Evolutionary conservation across 1,140 invertebrate genomes (phyloP).

Genomic region (Musca domestica): DNA sequence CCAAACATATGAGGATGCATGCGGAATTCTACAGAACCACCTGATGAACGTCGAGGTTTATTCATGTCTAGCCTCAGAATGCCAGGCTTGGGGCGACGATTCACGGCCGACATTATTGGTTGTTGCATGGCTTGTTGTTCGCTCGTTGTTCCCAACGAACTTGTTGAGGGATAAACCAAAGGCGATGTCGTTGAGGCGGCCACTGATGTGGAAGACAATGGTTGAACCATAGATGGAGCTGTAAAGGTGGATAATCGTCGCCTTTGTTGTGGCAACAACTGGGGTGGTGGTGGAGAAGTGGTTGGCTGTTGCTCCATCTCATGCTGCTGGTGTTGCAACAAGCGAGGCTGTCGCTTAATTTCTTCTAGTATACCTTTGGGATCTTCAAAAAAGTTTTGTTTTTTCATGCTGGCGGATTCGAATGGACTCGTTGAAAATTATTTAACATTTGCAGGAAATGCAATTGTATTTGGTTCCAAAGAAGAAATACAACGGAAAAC

Average conservation of each 20-base stretch:
- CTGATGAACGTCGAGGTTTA: constrained; percentile 56
- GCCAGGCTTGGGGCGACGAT: constrained; percentile 45
- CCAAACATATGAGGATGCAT: constrained; percentile 24
- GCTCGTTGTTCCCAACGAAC: neutral
- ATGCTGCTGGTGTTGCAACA: constrained; percentile 6
- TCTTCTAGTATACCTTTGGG: constrained; percentile 5
- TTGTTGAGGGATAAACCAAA: neutral
- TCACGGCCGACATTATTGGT: neutral
- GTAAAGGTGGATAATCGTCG: neutral
- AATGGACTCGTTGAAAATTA: too few species aligned
- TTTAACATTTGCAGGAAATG: neutral
- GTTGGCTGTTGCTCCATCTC: constrained; percentile 28
- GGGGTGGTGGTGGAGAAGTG: neutral
- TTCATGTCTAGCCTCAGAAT: constrained; percentile 55
- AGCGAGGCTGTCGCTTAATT: constrained; percentile 5
- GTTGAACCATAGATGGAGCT: neutral
- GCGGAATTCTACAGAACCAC: constrained; percentile 57
- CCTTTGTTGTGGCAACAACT: neutral
- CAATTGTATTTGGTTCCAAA: neutral
- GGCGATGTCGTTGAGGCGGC: constrained; percentile 26
- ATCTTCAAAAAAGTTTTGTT: constrained; percentile 12
- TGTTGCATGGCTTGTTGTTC: constrained; percentile 4
- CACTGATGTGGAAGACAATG: neutral
- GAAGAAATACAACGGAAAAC: neutral
- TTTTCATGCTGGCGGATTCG: neutral